Evolutionary conservation across 2,888 invertebrate species (phyloP), one percentile per base, ranked within the genome.

Genomic region (Drosophila tripunctata): DNA sequence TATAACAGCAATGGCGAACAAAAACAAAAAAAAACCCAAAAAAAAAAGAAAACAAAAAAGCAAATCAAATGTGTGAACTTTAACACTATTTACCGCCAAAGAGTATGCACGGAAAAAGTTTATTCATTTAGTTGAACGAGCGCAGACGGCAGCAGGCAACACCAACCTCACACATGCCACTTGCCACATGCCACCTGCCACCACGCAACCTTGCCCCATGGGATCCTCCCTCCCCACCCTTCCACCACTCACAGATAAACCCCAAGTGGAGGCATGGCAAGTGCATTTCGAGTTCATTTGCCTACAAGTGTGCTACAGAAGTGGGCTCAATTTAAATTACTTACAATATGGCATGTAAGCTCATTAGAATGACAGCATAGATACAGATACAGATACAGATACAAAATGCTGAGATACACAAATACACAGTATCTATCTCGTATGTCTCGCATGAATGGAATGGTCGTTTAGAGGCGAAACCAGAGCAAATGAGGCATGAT

Each of bases 51-150:
- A 4, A 4, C 3, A 27, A 43, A 50, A 38, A 47, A 40, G 41
- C 70, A 85, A 83, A 87, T 83, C 87, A 87, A 85, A 83, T 83
- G 82, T 83, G 82, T 85, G 87, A 83, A 87, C 78, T 87, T 85
- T 81, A 85, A 87, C 87, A 85, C 87, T 82, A 85, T 82, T 87
- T 85, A 87, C 87, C 86, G 68, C 82, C 73, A 65, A 87, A 82
- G 75, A 82, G 85, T 85, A 69, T 84, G 87, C 87, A 78, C 69
- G 82, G 72, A 84, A 82, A 82, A 82, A 82, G 82, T 87, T 82
- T 82, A 82, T 82, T 82, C 85, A 82, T 87, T 82, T 87, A 87
- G 85, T 78, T 84, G 67, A 81, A 73, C 77, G 81, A 77, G 85
- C 70, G 65, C 78, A 87, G 87, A 77, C 68, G 74, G 70, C 70